Evolutionary conservation across 1,140 invertebrate species (phyloP).

Genomic region (Acyrthosiphon pisum): DNA sequence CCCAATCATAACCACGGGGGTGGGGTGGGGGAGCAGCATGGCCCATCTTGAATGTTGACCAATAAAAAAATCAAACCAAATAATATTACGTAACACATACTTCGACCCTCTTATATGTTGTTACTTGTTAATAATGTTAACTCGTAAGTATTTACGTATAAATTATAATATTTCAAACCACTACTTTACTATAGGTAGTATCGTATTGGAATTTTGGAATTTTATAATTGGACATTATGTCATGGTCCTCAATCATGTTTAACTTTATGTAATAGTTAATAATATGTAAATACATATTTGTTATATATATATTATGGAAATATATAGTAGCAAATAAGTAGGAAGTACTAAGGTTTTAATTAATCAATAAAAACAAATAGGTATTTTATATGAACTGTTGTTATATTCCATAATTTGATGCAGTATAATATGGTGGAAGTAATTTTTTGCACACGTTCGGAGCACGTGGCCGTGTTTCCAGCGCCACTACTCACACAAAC

Average conservation of each 20-base stretch:
- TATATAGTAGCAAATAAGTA: background rate
- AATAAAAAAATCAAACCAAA: background rate
- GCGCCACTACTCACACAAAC: background rate
- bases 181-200: background rate
- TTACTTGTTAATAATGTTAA: background rate
- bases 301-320: background rate
- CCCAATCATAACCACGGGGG: too few relatives aligned
- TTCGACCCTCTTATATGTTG: background rate
- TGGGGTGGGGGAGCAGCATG: too few relatives aligned
- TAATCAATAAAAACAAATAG: background rate
- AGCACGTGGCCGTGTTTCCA: background rate
- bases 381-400: background rate
- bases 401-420: background rate
- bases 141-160: background rate
- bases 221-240: background rate
- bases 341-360: background rate
- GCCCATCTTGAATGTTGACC: too few relatives aligned
- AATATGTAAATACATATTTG: background rate
- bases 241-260: background rate
- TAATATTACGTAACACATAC: background rate
- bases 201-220: background rate
- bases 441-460: background rate
- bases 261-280: background rate
- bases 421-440: background rate
- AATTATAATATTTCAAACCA: background rate